Percentiles rank a stretch among this genome's conserved stretches.
phyloP scores from a whole-genome alignment of 1,140 invertebrate genomes.

The Ptiloglossa arizonensis region DNA sequence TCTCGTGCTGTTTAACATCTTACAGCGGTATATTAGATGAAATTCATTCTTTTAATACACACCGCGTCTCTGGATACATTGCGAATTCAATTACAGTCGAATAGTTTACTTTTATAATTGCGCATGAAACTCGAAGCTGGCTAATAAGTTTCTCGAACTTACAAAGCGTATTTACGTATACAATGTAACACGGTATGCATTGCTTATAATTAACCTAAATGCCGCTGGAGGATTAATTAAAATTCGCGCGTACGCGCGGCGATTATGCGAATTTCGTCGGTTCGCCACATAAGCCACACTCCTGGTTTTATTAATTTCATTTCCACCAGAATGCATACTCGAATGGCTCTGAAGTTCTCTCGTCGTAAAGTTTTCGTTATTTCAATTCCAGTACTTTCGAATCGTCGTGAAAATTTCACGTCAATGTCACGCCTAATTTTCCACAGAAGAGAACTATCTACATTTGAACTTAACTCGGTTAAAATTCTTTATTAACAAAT shows the following conservation, averaged over 20 bases:
- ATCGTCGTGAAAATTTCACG: neutral
- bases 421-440: too few relatives aligned
- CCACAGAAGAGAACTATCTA: too few relatives aligned
- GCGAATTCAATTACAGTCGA: too few relatives aligned
- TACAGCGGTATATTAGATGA: too few relatives aligned
- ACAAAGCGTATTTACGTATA: conserved; percentile 4
- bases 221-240: conserved; percentile 31
- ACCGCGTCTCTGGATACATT: neutral
- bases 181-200: neutral
- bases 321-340: neutral
- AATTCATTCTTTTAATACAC: too few relatives aligned
- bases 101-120: neutral
- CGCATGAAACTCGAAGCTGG: neutral
- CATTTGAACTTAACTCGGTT: too few relatives aligned
- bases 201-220: conserved; percentile 37
- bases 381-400: neutral
- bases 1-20: too few relatives aligned
- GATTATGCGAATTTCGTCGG: conserved; percentile 22
- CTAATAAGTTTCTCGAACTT: conserved; percentile 6
- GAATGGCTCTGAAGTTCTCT: neutral
- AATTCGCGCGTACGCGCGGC: conserved; percentile 4
- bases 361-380: too few relatives aligned
- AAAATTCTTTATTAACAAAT: too few relatives aligned
- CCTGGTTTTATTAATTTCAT: conserved; percentile 15
- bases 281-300: neutral